Evolutionary conservation across 2,888 invertebrate genomes (phyloP).

Genomic region (Odontothrips loti): DNA sequence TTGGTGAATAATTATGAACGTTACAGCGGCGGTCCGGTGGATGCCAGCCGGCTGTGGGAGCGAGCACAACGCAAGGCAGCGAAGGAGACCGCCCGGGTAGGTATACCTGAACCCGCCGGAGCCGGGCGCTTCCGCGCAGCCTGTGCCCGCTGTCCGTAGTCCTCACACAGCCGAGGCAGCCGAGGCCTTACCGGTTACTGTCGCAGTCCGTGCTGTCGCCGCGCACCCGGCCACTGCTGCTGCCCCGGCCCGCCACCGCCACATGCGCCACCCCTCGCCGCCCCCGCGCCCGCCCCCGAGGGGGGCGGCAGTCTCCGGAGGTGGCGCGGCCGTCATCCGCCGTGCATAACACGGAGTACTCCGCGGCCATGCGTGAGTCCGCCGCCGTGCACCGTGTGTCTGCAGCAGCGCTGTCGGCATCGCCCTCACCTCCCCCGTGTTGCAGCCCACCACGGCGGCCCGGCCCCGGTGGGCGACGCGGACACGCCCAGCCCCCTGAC

Average conservation of each 20-base stretch:
- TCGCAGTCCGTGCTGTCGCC: too few species aligned
- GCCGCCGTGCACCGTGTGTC: not conserved
- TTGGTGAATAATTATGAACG: too few species aligned
- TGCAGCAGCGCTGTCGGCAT: too few species aligned
- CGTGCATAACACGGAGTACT: not conserved
- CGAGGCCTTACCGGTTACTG: too few species aligned
- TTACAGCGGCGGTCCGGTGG: not conserved
- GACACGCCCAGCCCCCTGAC: slow-evolving; percentile 3
- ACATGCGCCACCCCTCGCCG: not conserved
- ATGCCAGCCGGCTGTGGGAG: not conserved
- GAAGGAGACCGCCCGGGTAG: not conserved
- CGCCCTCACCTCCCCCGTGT: not conserved
- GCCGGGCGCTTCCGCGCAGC: too few species aligned
- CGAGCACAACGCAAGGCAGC: not conserved
- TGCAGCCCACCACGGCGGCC: not conserved
- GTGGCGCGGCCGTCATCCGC: not conserved
- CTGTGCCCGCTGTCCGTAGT: too few species aligned
- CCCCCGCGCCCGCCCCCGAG: slow-evolving; percentile 4
- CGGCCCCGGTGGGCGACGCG: not conserved
- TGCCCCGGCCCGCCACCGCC: not conserved
- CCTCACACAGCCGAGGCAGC: too few species aligned
- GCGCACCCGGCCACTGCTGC: not conserved
- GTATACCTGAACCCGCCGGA: not conserved
- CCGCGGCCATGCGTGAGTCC: not conserved
- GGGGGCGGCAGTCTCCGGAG: not conserved